Base-by-base conservation (phyloP, 2,888 invertebrate species). In the Frankliniella intonsa region DNA sequence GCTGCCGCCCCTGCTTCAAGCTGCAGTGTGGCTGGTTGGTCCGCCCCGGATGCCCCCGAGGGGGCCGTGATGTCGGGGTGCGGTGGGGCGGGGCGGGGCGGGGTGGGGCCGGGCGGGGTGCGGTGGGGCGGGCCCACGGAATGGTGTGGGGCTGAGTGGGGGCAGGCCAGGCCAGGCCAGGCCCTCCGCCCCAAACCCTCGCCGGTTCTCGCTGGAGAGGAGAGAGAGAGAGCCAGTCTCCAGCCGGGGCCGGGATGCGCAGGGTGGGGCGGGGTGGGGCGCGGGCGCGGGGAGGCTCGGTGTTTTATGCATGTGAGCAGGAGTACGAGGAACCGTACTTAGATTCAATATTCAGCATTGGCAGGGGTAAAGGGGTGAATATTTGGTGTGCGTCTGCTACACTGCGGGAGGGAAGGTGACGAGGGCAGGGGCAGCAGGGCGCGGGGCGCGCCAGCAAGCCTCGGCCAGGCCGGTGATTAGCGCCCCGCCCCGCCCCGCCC, bases 341-440 rank as follows among this genome's bases (percentile, higher is more conserved):
- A 76, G 69, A 76, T 76, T 76, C 69, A 76, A 76, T 76, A 76
- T 76, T 76, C 69, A 76, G 69, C 69, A 76, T 76, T 76, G 22
- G 69, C 69, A 25, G 69, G 69, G 69, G 69, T 76, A 25, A 76
- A 76, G 69, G 69, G 69, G 69, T 76, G 69, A 76, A 76, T 76
- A 76, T 76, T 76, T 76, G 69, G 69, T 76, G 69, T 25, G 69
- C 69, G 69, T 76, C 69, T 76, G 69, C 69, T 76, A 76, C 69
- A 76, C 69, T 25, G 69, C 10, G 22, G 38, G 38, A 3, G 38
- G 38, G 38, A 38, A 38, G 38, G 38, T 38, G 38, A 38, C 38
- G 38, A 38, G 38, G 38, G 38, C 38, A 5, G 2, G 38, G 38
- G 2, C 38, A 65, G n/a, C 17, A 65, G n/a, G n/a, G n/a, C n/a